Evolutionary conservation across 2,113 vertebrate genomes (phyloP).

Genomic region (Myotis lucifugus): DNA sequence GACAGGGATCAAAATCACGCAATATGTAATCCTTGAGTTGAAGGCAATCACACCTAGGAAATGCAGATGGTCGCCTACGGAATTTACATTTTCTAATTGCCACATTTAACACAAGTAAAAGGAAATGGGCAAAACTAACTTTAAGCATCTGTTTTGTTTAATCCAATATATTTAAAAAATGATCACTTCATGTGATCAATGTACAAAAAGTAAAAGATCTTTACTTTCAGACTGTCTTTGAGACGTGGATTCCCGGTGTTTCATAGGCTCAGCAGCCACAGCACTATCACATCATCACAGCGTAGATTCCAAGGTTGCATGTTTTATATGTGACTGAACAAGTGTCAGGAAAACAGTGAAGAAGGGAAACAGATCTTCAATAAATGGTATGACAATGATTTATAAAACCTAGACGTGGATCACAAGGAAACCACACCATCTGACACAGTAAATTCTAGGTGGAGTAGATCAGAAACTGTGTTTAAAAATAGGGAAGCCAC

Average conservation of each 20-base stretch:
- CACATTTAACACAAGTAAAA: background rate
- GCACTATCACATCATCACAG: accelerated
- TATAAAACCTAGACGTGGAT: background rate
- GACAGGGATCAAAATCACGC: background rate
- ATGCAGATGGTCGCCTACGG: accelerated
- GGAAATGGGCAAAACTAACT: background rate
- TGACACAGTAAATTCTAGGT: background rate
- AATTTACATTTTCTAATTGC: background rate
- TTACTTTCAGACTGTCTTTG: background rate
- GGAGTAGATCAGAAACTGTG: background rate
- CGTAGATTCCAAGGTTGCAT: too few relatives aligned
- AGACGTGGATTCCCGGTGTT: too few relatives aligned
- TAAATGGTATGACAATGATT: too few relatives aligned
- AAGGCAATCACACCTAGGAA: background rate
- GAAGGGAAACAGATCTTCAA: background rate
- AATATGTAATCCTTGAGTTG: background rate
- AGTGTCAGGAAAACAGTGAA: too few relatives aligned
- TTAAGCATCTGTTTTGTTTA: background rate
- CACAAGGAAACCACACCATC: background rate
- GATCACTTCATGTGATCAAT: background rate
- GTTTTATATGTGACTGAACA: too few relatives aligned
- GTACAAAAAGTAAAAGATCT: background rate
- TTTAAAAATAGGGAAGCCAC: background rate
- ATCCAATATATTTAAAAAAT: background rate
- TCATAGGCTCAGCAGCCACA: accelerated